Percentiles rank a stretch among this genome's conserved stretches.
phyloP scores from a whole-genome alignment of 2,113 vertebrate genomes.

The Apus apus region DNA sequence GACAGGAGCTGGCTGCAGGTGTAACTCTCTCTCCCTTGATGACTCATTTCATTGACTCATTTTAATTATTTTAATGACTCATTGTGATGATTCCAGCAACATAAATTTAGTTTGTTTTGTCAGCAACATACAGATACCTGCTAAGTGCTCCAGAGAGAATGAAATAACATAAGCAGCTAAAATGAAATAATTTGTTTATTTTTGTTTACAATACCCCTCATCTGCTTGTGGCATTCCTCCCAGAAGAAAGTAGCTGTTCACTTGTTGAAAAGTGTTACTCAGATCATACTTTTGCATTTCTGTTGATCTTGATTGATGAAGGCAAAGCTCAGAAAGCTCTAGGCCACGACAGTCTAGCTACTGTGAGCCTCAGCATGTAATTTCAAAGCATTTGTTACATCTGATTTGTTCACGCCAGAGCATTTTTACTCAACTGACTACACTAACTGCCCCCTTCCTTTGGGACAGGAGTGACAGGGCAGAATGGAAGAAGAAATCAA shows the following conservation, averaged over 20 bases:
- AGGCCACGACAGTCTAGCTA: not conserved
- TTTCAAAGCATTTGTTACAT: not conserved
- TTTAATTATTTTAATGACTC: constrained; percentile 65
- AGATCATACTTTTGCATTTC: not conserved
- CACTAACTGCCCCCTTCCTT: not conserved
- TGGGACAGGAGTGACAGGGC: fast-evolving
- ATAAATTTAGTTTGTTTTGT: constrained; percentile 55
- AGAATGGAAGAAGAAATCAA: not conserved
- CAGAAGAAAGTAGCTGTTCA: not conserved
- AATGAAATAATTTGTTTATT: not conserved
- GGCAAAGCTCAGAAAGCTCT: not conserved
- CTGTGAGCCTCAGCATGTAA: not conserved
- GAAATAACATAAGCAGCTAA: constrained; percentile 1
- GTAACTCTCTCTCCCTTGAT: not conserved
- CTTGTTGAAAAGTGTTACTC: not conserved
- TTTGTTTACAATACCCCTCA: not conserved
- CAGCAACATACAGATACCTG: constrained; percentile 5
- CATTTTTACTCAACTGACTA: not conserved
- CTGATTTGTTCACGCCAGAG: not conserved
- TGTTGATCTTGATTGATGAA: not conserved
- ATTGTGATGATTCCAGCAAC: constrained; percentile 37
- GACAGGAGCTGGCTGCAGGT: constrained; percentile 2
- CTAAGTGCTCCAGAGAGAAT: not conserved
- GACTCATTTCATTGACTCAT: constrained; percentile 67
- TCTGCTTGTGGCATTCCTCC: not conserved